A percentile compares a stretch with the other conserved stretches of the same genome.
Conservation (phyloP, 1,140 invertebrate species). For the Drosophila persimilis region DNA sequence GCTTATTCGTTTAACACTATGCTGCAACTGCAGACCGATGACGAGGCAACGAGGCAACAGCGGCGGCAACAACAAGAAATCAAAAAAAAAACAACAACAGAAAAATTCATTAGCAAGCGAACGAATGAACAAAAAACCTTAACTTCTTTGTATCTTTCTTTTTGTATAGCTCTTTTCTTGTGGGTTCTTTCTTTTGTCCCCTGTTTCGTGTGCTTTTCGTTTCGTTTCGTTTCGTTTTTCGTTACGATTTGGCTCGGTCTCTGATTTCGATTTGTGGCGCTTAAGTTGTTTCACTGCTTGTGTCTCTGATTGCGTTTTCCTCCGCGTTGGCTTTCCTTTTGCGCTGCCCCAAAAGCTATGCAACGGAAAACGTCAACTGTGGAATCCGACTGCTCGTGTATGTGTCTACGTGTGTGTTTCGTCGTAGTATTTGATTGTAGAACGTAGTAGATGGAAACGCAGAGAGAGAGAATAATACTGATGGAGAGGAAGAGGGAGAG, state of each 20-base stretch:
- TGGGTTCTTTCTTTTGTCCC: slow-evolving; percentile 1
- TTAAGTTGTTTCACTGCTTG: slow-evolving; percentile 9
- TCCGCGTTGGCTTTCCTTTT: slow-evolving; percentile 36
- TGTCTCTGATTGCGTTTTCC: slow-evolving; percentile 12
- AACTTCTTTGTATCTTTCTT: slow-evolving; percentile 4
- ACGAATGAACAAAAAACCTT: background rate
- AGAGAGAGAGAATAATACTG: background rate
- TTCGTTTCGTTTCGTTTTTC: slow-evolving; percentile 14
- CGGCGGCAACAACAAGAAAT: slow-evolving; percentile 29
- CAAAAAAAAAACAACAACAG: slow-evolving; percentile 23
- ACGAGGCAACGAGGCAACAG: no score
- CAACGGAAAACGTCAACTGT: slow-evolving; percentile 63
- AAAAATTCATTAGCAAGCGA: slow-evolving; percentile 32
- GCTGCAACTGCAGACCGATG: slow-evolving; percentile 25
- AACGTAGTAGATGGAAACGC: slow-evolving; percentile 63
- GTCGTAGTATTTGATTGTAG: slow-evolving; percentile 75
- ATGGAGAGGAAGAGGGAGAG: slow-evolving; percentile 1
- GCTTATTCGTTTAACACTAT: slow-evolving; percentile 51
- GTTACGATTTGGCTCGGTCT: slow-evolving; percentile 20
- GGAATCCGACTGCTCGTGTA: slow-evolving; percentile 12
- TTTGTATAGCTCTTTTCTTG: slow-evolving; percentile 8
- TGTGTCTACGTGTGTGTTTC: slow-evolving; percentile 21
- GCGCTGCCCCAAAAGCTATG: slow-evolving; percentile 63
- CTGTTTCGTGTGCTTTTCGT: slow-evolving; percentile 4
- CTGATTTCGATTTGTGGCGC: slow-evolving; percentile 31